Evolutionary conservation across 2,113 vertebrate species (phyloP), one percentile per base, ranked within the genome.

Genomic region (Tringa solitaria): DNA sequence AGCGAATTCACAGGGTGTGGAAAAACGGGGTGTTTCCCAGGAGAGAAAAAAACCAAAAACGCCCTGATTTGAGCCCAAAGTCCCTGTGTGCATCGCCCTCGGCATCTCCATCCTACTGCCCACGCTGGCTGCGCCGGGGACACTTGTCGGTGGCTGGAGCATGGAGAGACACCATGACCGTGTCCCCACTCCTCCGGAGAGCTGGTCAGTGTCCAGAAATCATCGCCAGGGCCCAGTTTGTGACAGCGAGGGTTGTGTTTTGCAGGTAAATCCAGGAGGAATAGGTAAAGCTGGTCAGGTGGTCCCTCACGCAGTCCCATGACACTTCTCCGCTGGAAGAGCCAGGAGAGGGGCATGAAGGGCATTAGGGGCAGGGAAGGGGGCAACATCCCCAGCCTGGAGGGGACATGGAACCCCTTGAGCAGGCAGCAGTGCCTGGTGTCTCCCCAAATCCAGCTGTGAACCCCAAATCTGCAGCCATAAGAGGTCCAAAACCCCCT

Each of bases 181-280:
- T 3, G 20, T 2, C 19, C 23, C 37, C 39, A 5, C 53, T 27
- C 18, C 54, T 33, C 43, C n/a, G 1, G 60, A 7, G 19, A 61
- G 53, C n/a, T 6, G 70, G 22, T 98, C 98, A 99, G 9, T 93
- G 98, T 68, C 95, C 98, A 4, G 99, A 99, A 65, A 99, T 97
- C 78, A 98, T 93, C 39, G 99, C 97, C 87, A 99, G 94, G 39
- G 98, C 98, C 99, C 99, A 99, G 91, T 99, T 97, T 89, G 98
- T 98, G 95, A 99, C 77, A 41, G 99, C 98, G 0, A 98, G 48
- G 0, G 98, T 99, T 0, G 98, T 97, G 69, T 99, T 98, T 79
- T 99, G 99, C 56, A 99, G 97, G 50, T 98, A 98, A 50, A 97
- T 84, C 99, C 99, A 99, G 7, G 98, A 99, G 14, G 98, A 98